These are phyloP conservation scores for Limosa lapponica DNA, from an alignment of 2,797 vertebrate genomes.

Conservation along the genomic window DNA sequence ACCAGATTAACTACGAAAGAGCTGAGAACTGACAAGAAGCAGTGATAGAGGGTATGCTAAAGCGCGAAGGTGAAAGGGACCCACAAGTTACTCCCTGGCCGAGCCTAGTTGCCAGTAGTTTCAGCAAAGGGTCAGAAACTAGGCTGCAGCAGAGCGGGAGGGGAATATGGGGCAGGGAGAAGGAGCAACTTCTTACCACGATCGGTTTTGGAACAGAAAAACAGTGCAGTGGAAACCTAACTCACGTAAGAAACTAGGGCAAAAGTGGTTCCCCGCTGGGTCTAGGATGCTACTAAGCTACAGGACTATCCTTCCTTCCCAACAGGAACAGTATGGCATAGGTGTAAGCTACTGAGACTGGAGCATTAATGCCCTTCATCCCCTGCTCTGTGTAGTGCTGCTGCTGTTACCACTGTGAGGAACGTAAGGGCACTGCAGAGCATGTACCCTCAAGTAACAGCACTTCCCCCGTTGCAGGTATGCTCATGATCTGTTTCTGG, in stretches of 20 bases:
- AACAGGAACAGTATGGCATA: neutral
- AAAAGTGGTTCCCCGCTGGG: neutral
- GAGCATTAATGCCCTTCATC: neutral
- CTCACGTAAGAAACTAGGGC: neutral
- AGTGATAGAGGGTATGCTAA: neutral
- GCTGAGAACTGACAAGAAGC: neutral
- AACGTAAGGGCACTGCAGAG: neutral
- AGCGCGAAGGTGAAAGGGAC: neutral
- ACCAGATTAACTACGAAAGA: neutral
- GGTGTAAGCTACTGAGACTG: neutral
- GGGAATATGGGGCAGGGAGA: neutral
- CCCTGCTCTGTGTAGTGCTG: neutral
- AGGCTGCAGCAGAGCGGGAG: neutral
- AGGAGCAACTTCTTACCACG: accelerated
- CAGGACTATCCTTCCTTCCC: neutral
- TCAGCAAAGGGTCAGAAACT: neutral
- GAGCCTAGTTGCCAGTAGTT: neutral
- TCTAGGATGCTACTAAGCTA: neutral
- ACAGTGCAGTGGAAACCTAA: neutral
- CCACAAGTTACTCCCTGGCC: accelerated
- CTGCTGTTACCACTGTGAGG: neutral
- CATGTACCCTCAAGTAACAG: neutral
- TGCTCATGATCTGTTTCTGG: neutral
- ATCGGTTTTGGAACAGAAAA: neutral
- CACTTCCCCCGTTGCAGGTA: neutral